phyloP scores from a whole-genome alignment of 2,113 vertebrate species.

The Gambusia affinis region DNA sequence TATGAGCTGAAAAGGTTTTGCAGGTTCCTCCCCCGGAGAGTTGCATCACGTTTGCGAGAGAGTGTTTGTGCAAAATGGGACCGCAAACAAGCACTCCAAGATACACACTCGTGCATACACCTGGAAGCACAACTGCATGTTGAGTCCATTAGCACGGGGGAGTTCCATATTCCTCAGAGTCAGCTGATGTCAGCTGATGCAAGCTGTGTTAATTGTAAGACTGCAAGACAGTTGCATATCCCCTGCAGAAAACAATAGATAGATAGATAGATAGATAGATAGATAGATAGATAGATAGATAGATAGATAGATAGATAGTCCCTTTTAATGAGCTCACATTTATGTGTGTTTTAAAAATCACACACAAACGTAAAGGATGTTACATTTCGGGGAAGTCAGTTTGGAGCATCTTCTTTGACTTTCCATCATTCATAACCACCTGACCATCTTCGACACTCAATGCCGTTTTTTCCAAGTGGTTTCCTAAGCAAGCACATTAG shows the following conservation, averaged over 20 bases:
- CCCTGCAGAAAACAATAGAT: conserved; percentile 10
- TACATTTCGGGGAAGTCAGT: too few relatives aligned
- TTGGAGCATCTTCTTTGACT: too few relatives aligned
- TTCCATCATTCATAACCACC: too few relatives aligned
- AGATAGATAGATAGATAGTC: not conserved
- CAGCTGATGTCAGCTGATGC: conserved; percentile 85
- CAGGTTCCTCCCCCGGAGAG: conserved; percentile 72
- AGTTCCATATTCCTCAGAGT: conserved; percentile 79
- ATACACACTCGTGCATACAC: conserved; percentile 58
- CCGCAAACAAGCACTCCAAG: conserved; percentile 62
- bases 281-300: conserved; percentile 13
- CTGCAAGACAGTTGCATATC: conserved; percentile 47
- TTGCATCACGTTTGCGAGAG: conserved; percentile 79
- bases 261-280: conserved; percentile 8
- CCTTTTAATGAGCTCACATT: too few relatives aligned
- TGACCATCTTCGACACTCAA: too few relatives aligned
- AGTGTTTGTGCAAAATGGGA: conserved; percentile 76
- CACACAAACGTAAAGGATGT: too few relatives aligned
- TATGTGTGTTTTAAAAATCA: too few relatives aligned
- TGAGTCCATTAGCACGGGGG: conserved; percentile 75
- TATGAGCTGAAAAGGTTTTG: conserved; percentile 64
- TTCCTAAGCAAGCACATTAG: too few relatives aligned
- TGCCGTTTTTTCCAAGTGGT: too few relatives aligned
- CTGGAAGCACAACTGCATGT: conserved; percentile 57
- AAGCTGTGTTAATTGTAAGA: conserved; percentile 76